A percentile compares a stretch with the other conserved stretches of the same genome.
These are phyloP conservation scores for Tigriopus californicus DNA, from an alignment of 2,888 invertebrate species.

Conservation along the genomic window DNA sequence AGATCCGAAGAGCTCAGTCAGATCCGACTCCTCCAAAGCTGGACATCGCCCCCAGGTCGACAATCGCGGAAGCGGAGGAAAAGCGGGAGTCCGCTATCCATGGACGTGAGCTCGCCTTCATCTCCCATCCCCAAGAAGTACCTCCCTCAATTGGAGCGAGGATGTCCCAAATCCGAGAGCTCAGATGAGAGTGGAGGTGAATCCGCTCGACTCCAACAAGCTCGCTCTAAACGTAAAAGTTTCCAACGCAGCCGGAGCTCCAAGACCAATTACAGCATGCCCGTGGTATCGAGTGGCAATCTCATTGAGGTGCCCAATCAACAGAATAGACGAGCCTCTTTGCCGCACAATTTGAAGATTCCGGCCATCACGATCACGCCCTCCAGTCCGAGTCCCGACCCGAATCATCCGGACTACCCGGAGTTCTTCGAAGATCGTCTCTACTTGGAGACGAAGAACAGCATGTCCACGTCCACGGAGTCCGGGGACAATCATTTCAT, in stretches of 20 bases:
- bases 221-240: background rate
- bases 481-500: too few relatives aligned
- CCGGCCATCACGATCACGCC: constrained; percentile 16
- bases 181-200: too few relatives aligned
- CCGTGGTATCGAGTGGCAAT: background rate
- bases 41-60: too few relatives aligned
- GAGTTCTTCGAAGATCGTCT: constrained; percentile 5
- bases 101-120: too few relatives aligned
- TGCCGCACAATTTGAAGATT: constrained; percentile 9
- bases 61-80: too few relatives aligned
- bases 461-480: background rate
- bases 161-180: too few relatives aligned
- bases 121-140: too few relatives aligned
- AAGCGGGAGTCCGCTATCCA: too few relatives aligned
- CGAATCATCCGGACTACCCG: constrained; percentile 13
- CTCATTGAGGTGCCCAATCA: background rate
- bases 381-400: constrained; percentile 10
- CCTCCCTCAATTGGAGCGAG: too few relatives aligned
- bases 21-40: too few relatives aligned
- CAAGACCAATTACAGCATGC: background rate
- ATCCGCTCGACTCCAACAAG: too few relatives aligned
- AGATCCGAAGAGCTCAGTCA: too few relatives aligned
- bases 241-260: background rate
- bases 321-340: background rate
- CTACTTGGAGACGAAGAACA: background rate